Base-by-base conservation (phyloP, 2,888 invertebrate species). In the Chirona hameri region DNA sequence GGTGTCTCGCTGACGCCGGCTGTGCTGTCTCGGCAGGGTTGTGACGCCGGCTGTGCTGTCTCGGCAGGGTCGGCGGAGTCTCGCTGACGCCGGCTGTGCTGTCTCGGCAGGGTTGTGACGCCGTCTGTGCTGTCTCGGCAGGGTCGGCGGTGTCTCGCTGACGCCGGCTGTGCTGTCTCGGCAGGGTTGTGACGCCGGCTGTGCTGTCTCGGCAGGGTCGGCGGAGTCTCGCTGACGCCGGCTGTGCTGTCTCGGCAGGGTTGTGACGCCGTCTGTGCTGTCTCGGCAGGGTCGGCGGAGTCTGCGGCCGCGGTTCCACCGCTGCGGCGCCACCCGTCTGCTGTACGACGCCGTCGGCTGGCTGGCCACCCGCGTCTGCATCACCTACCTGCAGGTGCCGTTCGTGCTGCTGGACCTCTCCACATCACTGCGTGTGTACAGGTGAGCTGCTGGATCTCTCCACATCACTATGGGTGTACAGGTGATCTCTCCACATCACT, bases 331-430 rank as follows among this genome's bases (percentile, higher is more conserved):
- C 80, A 90, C 91, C 85, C 94, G 94, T 88, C 88, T 92, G 85
- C 90, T 94, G 85, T 99, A 99, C 88, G 96, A 98, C 88, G 89
- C 92, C 82, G 86, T 94, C 84, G 95, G 98, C 72, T 94, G 95
- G 87, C 87, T 94, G 52, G 91, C 92, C 69, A 97, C 97, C 31
- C 92, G 97, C 86, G 88, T 97, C 81, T 92, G 93, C 84, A 92
- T 98, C 91, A 93, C 94, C 57, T 98, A 98, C 88, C 91, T 94
- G 82, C 95, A 96, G 79, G 95, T 96, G 88, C 94, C 96, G 85
- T 99, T 99, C 89, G 93, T 98, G 84, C 89, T 98, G 84, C 91
- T 98, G 86, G 95, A 97, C 87, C 92, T 97, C 86, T 90, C 91
- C 88, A 92, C 94, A 60, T 92, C 93, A 86, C 89, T 95, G 83